These are phyloP conservation scores for Dicyrtoma fusca DNA, from an alignment of 2,888 invertebrate species.

Conservation along the genomic window DNA sequence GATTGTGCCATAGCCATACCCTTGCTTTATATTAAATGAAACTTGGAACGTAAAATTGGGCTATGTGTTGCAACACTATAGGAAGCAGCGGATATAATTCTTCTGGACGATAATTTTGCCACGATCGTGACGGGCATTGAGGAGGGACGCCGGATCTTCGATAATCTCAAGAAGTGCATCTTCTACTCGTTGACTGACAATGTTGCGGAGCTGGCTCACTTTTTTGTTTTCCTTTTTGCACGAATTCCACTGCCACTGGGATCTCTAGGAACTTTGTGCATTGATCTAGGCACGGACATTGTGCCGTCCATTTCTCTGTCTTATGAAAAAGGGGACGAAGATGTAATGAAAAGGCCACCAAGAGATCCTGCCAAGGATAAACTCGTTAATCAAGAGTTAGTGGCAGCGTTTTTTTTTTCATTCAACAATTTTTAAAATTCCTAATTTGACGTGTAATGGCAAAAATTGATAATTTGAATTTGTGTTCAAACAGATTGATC, in stretches of 20 bases:
- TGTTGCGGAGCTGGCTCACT: conserved; percentile 70
- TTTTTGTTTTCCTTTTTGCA: conserved; percentile 81
- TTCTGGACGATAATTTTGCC: conserved; percentile 93
- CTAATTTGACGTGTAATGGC: too few relatives aligned
- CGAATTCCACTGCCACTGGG: conserved; percentile 94
- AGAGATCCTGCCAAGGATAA: conserved; percentile 68
- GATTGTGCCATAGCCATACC: too few relatives aligned
- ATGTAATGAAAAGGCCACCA: conserved; percentile 72
- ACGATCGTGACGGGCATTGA: conserved; percentile 90
- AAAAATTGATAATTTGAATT: neutral
- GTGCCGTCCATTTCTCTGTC: conserved; percentile 75
- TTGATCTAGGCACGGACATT: conserved; percentile 98
- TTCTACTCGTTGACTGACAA: conserved; percentile 96
- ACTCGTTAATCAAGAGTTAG: conserved; percentile 67
- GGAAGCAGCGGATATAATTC: conserved; percentile 98
- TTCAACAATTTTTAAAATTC: too few relatives aligned
- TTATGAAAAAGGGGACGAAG: conserved; percentile 72
- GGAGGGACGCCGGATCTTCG: conserved; percentile 93
- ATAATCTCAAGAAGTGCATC: conserved; percentile 97
- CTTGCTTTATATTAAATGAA: too few relatives aligned
- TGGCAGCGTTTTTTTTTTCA: neutral
- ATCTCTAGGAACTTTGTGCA: conserved; percentile 96
- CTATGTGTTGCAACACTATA: too few relatives aligned
- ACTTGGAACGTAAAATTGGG: too few relatives aligned
- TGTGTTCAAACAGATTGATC: conserved; percentile 65